Percentiles rank a stretch among this genome's conserved stretches.
These are phyloP conservation scores for Drosophila rellima DNA, from an alignment of 2,888 invertebrate species.

Conservation along the genomic window DNA sequence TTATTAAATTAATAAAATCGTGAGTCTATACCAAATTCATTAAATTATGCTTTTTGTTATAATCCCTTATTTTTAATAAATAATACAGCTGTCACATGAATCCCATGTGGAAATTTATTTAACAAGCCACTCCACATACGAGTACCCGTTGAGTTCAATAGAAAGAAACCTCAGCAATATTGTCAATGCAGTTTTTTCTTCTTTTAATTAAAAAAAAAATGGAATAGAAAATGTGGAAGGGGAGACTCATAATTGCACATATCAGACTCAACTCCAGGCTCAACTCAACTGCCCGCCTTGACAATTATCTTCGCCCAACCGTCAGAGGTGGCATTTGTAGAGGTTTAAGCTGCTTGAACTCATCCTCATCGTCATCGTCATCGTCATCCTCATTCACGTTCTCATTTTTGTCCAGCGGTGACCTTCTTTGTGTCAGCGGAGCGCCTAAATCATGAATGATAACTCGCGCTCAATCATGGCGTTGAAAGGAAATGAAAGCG, in stretches of 20 bases:
- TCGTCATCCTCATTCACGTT: conserved; percentile 2
- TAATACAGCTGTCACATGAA: conserved; percentile 25
- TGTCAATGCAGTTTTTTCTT: conserved; percentile 39
- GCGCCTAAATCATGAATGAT: conserved; percentile 74
- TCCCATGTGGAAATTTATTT: conserved; percentile 28
- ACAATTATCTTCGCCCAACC: conserved; percentile 75
- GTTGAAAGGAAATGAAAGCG: conserved; percentile 77
- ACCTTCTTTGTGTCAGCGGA: conserved; percentile 57
- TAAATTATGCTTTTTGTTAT: neutral
- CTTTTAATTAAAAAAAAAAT: conserved; percentile 64
- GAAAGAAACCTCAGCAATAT: conserved; percentile 55
- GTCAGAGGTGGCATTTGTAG: conserved; percentile 32
- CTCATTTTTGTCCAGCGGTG: conserved; percentile 35
- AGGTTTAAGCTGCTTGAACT: conserved; percentile 66
- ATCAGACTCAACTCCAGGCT: conserved; percentile 37
- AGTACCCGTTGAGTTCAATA: conserved; percentile 8
- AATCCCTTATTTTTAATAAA: neutral
- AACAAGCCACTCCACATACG: conserved; percentile 35
- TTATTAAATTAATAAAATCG: neutral
- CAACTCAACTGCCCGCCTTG: conserved; percentile 43
- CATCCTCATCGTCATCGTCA: conserved; percentile 47
- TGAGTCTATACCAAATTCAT: neutral
- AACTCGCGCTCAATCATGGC: conserved; percentile 76
- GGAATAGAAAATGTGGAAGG: conserved; percentile 50
- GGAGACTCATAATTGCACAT: conserved; percentile 26